These are phyloP conservation scores for Ceratoteleas bidentatus DNA, from an alignment of 1,140 invertebrate species.

Conservation along the genomic window DNA sequence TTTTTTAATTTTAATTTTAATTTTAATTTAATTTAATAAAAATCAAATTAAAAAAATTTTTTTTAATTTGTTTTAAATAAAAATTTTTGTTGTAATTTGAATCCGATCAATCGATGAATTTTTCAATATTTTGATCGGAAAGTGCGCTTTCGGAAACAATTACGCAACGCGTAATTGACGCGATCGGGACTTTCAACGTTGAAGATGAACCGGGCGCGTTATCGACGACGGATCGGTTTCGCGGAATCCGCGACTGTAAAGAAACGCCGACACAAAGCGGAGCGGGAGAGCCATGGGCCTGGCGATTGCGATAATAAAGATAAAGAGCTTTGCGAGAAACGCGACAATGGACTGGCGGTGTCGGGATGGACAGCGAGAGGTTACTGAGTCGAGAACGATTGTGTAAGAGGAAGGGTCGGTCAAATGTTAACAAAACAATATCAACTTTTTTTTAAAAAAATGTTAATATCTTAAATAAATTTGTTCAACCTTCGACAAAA, in stretches of 20 bases:
- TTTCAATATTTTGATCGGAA: conserved; percentile 8
- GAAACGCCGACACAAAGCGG: conserved; percentile 36
- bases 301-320: conserved; percentile 57
- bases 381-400: too few species aligned
- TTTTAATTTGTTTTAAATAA: too few species aligned
- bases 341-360: conserved; percentile 6
- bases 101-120: not conserved
- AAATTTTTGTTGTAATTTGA: too few species aligned
- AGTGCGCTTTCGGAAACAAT: conserved; percentile 26
- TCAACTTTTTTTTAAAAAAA: too few species aligned
- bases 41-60: too few species aligned
- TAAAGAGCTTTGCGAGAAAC: conserved; percentile 31
- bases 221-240: conserved; percentile 36
- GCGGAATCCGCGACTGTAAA: conserved; percentile 26
- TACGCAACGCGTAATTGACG: conserved; percentile 20
- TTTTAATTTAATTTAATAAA: too few species aligned
- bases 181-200: conserved; percentile 31
- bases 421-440: too few species aligned
- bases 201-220: conserved; percentile 41
- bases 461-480: too few species aligned
- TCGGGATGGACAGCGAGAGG: too few species aligned
- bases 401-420: too few species aligned
- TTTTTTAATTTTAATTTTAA: too few species aligned
- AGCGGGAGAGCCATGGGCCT: conserved; percentile 36
- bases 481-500: too few species aligned